Evolutionary conservation across 2,797 vertebrate genomes (phyloP).

Genomic region (Enteromius mattozi): DNA sequence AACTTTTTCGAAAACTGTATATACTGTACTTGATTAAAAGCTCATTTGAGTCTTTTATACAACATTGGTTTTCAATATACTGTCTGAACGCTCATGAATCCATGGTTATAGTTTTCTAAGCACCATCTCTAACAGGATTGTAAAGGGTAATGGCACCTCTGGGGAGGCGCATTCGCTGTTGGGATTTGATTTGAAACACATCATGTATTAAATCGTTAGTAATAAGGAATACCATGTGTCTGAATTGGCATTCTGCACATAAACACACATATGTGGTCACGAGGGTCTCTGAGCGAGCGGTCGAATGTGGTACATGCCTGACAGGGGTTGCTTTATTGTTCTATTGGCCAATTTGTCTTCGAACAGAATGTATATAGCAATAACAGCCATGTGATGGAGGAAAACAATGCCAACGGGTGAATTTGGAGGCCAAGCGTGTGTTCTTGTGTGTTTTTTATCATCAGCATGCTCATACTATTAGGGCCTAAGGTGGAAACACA

Average conservation of each 20-base stretch:
- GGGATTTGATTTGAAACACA: not conserved
- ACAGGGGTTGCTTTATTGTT: constrained; percentile 15
- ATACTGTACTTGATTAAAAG: not conserved
- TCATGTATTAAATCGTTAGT: not conserved
- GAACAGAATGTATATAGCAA: constrained; percentile 26
- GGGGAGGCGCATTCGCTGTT: not conserved
- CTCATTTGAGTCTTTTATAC: not conserved
- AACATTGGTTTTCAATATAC: constrained; percentile 4
- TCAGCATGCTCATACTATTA: constrained; percentile 13
- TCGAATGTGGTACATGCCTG: not conserved
- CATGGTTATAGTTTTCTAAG: not conserved
- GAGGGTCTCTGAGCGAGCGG: not conserved
- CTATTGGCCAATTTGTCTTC: constrained; percentile 31
- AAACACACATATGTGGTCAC: constrained; percentile 1
- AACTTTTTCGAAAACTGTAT: not conserved
- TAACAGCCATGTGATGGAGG: constrained; percentile 20
- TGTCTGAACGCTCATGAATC: not conserved
- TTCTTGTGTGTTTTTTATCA: not conserved
- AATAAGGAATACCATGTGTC: not conserved
- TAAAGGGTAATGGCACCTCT: constrained; percentile 2
- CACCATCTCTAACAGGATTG: not conserved
- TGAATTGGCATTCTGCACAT: not conserved
- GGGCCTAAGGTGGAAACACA: constrained; percentile 32
- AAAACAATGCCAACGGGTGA: constrained; percentile 20
- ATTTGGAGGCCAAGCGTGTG: constrained; percentile 16